These are phyloP conservation scores for Callorhinus ursinus DNA, from an alignment of 2,113 vertebrate species.

Conservation along the genomic window DNA sequence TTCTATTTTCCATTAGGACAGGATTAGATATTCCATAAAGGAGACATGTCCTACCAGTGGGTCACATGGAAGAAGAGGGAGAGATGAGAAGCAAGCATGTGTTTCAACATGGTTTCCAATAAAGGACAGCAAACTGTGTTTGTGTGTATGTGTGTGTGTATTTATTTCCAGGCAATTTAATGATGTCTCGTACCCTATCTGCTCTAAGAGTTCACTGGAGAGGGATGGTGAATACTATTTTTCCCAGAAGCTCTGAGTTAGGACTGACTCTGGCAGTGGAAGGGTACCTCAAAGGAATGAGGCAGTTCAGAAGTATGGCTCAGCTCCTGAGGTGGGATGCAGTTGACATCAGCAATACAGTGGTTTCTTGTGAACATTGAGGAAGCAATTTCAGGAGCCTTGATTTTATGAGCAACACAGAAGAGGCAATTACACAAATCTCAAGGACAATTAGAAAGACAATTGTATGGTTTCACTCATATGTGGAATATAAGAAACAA, in stretches of 20 bases:
- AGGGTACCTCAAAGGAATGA: not conserved
- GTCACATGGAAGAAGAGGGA: not conserved
- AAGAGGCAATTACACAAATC: not conserved
- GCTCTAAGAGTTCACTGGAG: not conserved
- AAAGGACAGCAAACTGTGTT: not conserved
- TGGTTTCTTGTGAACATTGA: not conserved
- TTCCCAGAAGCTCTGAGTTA: not conserved
- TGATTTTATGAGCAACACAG: not conserved
- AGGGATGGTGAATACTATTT: not conserved
- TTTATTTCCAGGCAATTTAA: not conserved
- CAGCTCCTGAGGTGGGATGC: not conserved
- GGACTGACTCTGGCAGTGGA: too few relatives aligned
- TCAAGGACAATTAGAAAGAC: not conserved
- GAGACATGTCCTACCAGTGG: not conserved
- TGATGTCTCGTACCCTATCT: not conserved
- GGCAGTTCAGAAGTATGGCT: not conserved
- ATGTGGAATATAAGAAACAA: not conserved
- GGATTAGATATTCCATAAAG: not conserved
- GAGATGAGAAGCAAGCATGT: not conserved
- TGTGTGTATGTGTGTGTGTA: not conserved
- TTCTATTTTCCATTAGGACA: not conserved
- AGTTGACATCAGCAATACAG: not conserved
- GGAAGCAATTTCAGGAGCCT: not conserved
- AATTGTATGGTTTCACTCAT: not conserved
- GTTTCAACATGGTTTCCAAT: not conserved